Evolutionary conservation across 1,140 invertebrate species (phyloP), one percentile per base, ranked within the genome.

Genomic region (Drosophila pruinosa): DNA sequence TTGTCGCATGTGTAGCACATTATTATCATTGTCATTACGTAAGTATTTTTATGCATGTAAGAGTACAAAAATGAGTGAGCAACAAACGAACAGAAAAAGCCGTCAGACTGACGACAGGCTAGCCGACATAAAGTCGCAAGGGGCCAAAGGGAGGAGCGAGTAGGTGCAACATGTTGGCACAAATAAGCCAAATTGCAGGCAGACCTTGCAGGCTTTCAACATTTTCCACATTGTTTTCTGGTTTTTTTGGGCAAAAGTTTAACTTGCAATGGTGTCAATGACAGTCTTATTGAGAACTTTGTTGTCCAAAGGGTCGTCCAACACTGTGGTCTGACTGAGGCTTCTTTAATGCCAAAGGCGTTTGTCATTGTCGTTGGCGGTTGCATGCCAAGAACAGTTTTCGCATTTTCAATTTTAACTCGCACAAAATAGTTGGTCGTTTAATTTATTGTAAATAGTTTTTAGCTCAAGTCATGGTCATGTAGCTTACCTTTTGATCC

Each of bases 401-500:
- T 28, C 6, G 17, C 10, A 52, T 53, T 50, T 64, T 48, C 43
- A 56, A 50, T 39, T 56, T 38, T 19, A 7, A 21, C 28, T 47
- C 15, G 43, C 4, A n/a, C 4, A 61, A 56, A 54, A 43, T 43
- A 21, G 36, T 57, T 72, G 57, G 28, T 24, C 50, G 12, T 43
- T 58, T 65, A 45, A 43, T 52, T 68, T 52, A 52, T 61, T 68
- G 64, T 68, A 45, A 15, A 36, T 52, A 36, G 31, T 36, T 52
- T 17, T 22, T 2, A 8, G 17, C 6, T 45, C 12, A 31, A 31
- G 8, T 24, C 10, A 14, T 48, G 41, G 34, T 10, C n/a, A n/a
- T n/a, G n/a, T 15, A n/a, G 64, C 77, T 65, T 71, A 96, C 95
- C 93, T 93, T 94, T 90, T 95, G 93, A 92, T 97, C 96, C 90